Percentiles rank a stretch among this genome's conserved stretches.
Evolutionary conservation across 2,797 vertebrate genomes (phyloP).

Genomic region (Rhodeus uyekii): DNA sequence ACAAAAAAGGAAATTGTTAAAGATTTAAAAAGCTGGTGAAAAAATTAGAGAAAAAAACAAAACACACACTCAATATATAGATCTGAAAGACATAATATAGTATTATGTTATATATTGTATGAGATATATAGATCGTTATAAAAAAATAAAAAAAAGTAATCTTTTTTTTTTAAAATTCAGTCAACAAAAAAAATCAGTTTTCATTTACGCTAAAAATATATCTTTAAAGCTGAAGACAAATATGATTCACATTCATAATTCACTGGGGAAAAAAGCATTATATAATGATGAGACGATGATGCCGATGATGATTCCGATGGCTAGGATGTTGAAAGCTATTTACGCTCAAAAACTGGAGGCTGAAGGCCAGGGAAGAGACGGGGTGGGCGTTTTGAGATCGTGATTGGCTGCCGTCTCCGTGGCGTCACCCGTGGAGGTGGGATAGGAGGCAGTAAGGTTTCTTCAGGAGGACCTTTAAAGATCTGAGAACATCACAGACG

Average conservation of each 20-base stretch:
- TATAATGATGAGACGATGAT: conserved; percentile 38
- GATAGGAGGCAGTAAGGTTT: conserved; percentile 82
- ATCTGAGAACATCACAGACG: conserved; percentile 76
- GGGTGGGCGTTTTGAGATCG: conserved; percentile 92
- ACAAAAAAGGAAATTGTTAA: not conserved
- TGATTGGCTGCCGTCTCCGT: conserved; percentile 93
- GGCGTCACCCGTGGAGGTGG: conserved; percentile 89
- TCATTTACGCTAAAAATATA: not conserved
- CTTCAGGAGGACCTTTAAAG: conserved; percentile 87
- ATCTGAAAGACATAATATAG: not conserved
- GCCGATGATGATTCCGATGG: conserved; percentile 55
- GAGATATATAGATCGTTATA: not conserved
- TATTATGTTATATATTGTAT: conserved; percentile 1
- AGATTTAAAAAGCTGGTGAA: not conserved
- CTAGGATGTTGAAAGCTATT: conserved; percentile 66
- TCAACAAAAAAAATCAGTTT: not conserved
- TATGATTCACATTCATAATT: conserved; percentile 3
- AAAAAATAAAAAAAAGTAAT: conserved; percentile 3
- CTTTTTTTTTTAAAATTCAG: not conserved
- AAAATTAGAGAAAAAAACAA: not conserved
- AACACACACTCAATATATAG: not conserved
- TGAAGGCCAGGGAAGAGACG: conserved; percentile 77
- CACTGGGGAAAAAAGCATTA: not conserved
- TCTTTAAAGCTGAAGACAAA: not conserved
- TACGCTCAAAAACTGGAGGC: conserved; percentile 81